phyloP scores from a whole-genome alignment of 1,140 invertebrate species.

The Parapsyche elsis region DNA sequence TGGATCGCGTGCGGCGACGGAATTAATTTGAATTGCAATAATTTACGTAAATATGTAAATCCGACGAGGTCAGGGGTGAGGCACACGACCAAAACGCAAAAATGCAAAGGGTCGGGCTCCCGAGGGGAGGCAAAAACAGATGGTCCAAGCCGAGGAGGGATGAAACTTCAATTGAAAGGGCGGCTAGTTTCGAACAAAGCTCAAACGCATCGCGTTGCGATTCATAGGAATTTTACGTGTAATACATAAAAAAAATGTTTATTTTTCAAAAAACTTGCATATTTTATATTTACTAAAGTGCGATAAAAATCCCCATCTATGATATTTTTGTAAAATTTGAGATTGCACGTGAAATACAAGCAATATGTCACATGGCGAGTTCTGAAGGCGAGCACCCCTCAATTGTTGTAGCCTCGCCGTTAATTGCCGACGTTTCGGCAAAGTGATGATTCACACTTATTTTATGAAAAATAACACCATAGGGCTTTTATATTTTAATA shows the following conservation, averaged over 20 bases:
- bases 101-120: neutral
- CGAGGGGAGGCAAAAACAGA: conserved; percentile 37
- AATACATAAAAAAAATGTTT: no score
- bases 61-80: conserved; percentile 44
- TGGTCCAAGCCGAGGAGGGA: conserved; percentile 30
- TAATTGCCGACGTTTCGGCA: conserved; percentile 52
- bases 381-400: conserved; percentile 1
- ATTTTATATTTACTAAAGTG: no score
- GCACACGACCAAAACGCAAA: conserved; percentile 33
- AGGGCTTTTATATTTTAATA: neutral
- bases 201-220: neutral
- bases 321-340: neutral
- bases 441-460: conserved; percentile 54
- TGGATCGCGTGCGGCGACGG: conserved; percentile 47
- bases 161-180: conserved; percentile 25
- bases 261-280: no score
- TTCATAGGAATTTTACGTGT: no score
- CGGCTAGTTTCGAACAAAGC: conserved; percentile 10
- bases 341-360: neutral
- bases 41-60: conserved; percentile 56
- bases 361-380: neutral
- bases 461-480: conserved; percentile 42
- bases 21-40: conserved; percentile 52
- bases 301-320: no score
- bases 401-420: conserved; percentile 52